Percentiles rank a stretch among this genome's conserved stretches.
Conservation (phyloP, 2,113 vertebrate genomes). For the Ophthalmotilapia sp. region DNA sequence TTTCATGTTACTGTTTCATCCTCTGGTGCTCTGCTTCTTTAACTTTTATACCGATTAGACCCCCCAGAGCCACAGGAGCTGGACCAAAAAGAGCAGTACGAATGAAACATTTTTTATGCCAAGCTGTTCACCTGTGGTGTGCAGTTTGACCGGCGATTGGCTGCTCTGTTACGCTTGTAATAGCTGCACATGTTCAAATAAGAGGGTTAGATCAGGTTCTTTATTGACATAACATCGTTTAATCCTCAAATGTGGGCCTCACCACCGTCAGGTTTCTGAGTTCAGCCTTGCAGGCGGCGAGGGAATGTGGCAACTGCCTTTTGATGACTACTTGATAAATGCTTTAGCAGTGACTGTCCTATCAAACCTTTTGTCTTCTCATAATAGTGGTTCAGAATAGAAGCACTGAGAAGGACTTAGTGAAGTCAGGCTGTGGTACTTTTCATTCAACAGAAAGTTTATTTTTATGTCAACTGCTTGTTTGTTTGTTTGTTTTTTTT, state of each 20-base stretch:
- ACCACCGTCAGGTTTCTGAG: slow-evolving; percentile 61
- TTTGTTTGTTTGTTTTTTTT: background rate
- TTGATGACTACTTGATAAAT: slow-evolving; percentile 85
- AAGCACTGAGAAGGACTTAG: background rate
- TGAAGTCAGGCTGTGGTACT: background rate
- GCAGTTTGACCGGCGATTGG: background rate
- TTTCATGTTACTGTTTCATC: slow-evolving; percentile 56
- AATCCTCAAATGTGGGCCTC: background rate
- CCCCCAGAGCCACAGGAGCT: background rate
- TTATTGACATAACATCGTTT: slow-evolving; percentile 42
- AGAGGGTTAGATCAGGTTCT: background rate
- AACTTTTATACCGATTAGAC: slow-evolving; percentile 13
- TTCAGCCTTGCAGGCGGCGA: slow-evolving; percentile 73
- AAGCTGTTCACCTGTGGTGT: background rate
- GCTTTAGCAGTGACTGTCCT: slow-evolving; percentile 79
- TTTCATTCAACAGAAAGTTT: background rate
- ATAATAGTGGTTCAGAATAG: slow-evolving; percentile 23
- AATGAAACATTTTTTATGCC: background rate
- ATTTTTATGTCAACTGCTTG: background rate
- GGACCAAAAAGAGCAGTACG: background rate
- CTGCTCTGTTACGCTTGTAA: background rate
- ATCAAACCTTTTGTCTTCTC: slow-evolving; percentile 60
- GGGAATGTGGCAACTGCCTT: slow-evolving; percentile 87
- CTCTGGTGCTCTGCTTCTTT: slow-evolving; percentile 35
- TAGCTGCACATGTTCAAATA: background rate